phyloP scores from a whole-genome alignment of 2,888 invertebrate species.

The Trachelus tabidus region DNA sequence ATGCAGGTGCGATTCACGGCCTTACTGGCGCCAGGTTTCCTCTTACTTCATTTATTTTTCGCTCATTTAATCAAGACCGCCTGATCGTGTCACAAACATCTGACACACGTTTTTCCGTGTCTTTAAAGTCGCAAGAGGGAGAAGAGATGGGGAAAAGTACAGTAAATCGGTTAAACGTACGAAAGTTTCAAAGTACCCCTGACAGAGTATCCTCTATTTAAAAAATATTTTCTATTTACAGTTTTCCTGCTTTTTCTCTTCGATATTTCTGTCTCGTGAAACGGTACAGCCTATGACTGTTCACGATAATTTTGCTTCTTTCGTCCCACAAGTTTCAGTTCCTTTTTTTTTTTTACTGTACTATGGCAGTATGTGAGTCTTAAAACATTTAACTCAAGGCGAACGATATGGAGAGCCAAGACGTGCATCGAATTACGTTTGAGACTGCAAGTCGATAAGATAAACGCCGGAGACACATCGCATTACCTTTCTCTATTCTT shows the following conservation, averaged over 20 bases:
- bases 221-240: background rate
- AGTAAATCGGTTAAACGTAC: background rate
- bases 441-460: background rate
- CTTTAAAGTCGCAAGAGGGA: background rate
- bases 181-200: background rate
- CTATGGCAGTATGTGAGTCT: too few relatives aligned
- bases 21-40: background rate
- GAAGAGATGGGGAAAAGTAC: background rate
- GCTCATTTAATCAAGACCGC: background rate
- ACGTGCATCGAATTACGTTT: background rate
- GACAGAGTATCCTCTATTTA: background rate
- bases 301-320: background rate
- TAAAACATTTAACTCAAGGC: background rate
- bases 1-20: background rate
- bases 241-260: background rate
- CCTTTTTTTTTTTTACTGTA: too few relatives aligned
- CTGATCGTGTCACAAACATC: background rate
- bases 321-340: background rate
- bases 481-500: background rate
- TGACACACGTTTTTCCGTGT: background rate
- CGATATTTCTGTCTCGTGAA: background rate
- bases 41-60: background rate
- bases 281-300: background rate
- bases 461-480: background rate
- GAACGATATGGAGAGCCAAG: background rate